Base-by-base conservation (phyloP, 2,888 invertebrate genomes). In the Mimas tiliae region DNA sequence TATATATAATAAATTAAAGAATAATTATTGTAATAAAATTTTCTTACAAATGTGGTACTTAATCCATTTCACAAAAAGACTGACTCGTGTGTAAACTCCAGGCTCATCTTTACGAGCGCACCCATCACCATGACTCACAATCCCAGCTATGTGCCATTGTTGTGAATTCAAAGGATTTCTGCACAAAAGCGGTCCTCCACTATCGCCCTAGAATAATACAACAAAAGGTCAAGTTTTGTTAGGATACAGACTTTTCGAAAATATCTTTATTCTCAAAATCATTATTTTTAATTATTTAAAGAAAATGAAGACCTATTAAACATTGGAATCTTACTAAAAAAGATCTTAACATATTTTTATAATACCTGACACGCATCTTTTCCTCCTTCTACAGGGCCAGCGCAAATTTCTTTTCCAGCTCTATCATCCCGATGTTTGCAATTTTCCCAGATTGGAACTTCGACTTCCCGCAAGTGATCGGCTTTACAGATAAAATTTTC, bases 41-140 rank as follows among this genome's bases (percentile, higher is more conserved):
- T 68, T 85, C 94, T 94, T 86, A 96, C 96, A 87, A 42, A 94
- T 94, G 69, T 95, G 94, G 64, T 93, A 91, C 70, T 91, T 91
- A 69, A 97, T 96, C 97, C 97, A 98, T 68, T 95, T 94, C n/a
- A 95, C 85, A 80, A 95, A 97, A 34, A 96, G 90, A 71, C 96
- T 95, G 21, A 98, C 96, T 86, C 96, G 94, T 0, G 97, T 97
- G 78, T 98, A 98, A 62, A 96, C 97, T 1, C 98, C 98, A 19
- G 97, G 97, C 82, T 97, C 97, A 69, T 95, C 94, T 64, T 96
- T 95, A 72, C 96, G 94, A 21, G 95, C 98, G 85, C 98, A 98
- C 3, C 98, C 98, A 76, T 97, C 96, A 33, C 98, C 98, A 80
- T 98, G 97, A 79, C 97, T 97, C 0, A 98, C 97, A 64, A 98